Evolutionary conservation across 2,113 vertebrate genomes (phyloP).

Genomic region (Bufo gargarizans): DNA sequence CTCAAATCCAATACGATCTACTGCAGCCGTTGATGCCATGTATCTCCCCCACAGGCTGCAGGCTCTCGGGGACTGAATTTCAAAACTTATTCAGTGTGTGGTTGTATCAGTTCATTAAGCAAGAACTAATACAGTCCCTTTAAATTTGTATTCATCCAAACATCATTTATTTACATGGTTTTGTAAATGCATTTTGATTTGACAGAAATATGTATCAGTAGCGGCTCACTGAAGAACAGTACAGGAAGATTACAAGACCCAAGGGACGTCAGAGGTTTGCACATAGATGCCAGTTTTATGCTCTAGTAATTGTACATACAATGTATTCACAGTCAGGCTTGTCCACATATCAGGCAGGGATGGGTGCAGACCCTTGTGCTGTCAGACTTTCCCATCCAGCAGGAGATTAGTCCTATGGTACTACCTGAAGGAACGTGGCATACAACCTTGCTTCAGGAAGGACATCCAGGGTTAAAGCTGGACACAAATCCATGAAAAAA

Average conservation of each 20-base stretch:
- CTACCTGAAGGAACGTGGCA: not conserved
- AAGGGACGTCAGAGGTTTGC: not conserved
- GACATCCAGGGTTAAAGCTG: not conserved
- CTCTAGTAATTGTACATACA: not conserved
- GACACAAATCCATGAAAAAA: no score
- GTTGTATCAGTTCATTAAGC: not conserved
- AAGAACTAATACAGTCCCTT: not conserved
- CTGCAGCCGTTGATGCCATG: not conserved
- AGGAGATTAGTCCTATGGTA: not conserved
- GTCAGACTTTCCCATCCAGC: not conserved
- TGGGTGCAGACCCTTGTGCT: not conserved
- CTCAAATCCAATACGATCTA: not conserved
- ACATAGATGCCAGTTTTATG: not conserved
- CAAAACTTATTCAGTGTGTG: not conserved
- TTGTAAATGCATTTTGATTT: not conserved
- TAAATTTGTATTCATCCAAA: not conserved
- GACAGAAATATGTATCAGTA: not conserved
- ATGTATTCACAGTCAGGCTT: not conserved
- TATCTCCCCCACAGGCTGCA: not conserved
- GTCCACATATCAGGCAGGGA: not conserved
- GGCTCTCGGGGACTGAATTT: not conserved
- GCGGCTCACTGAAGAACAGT: not conserved
- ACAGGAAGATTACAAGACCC: not conserved
- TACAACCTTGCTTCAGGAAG: not conserved
- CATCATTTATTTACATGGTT: no score